Base-by-base conservation (phyloP, 2,113 vertebrate genomes). In the Bothrops jararaca region DNA sequence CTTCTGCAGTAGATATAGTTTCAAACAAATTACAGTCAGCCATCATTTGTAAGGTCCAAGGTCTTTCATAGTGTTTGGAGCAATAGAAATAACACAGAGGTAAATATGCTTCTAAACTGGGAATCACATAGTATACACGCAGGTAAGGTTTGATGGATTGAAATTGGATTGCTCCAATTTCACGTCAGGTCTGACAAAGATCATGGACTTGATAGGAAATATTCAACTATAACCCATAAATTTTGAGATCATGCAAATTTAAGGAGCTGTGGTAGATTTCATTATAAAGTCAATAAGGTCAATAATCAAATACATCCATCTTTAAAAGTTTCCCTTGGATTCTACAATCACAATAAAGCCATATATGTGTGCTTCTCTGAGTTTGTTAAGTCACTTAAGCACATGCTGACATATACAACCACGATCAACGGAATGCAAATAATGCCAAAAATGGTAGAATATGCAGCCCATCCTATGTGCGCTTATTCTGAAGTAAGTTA, bases 371-470 rank as follows among this genome's bases (percentile, higher is more conserved):
- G 26, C 39, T 89, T 42, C 88, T 58, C 18, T 6, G 34, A 86
- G 90, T 88, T 94, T 95, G 93, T 95, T 94, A 96, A 39, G 20
- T 50, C 85, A 74, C n/a, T 74, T 34, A n/a, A 80, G 2, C 34
- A 80, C 8, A 80, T 39, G 7, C 50, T 18, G 15, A 45, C 93
- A 69, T 88, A 48, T 0, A 3, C 42, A 60, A 91, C 91, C 85
- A 52, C 94, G 94, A 88, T 42, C 53, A 93, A 54, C 50, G 92
- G 87, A 3, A 0, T 57, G 74, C 94, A 95, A 96, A 95, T 95
- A 97, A 87, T 4, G 95, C 60, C 94, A 93, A 94, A 95, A 93
- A 95, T 93, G 91, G 60, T 54, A 93, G 60, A 93, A 94, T 29
- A 64, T 48, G 26, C 34, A 48, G 12, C 89, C 57, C 57, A n/a